These are phyloP conservation scores for Atethmia centrago DNA, from an alignment of 2,888 invertebrate genomes.

Conservation along the genomic window DNA sequence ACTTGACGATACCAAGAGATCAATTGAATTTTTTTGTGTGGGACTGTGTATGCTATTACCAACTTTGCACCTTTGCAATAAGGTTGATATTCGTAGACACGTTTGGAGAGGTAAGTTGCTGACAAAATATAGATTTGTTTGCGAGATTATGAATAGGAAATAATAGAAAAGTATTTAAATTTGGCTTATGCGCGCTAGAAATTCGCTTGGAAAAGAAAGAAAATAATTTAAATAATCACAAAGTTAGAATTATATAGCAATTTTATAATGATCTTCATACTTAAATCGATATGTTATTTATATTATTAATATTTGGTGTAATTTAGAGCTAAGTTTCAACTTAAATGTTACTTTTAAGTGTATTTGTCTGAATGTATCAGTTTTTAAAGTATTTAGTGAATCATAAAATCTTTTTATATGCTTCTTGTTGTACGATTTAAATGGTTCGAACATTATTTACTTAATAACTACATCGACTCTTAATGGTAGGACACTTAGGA, in stretches of 20 bases:
- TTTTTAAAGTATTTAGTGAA: slow-evolving; percentile 48
- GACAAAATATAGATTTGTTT: slow-evolving; percentile 54
- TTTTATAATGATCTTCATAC: slow-evolving; percentile 64
- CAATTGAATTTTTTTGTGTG: slow-evolving; percentile 5
- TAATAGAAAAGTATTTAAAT: slow-evolving; percentile 39
- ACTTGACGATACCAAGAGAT: slow-evolving; percentile 13
- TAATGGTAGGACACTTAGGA: too few relatives aligned
- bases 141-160: slow-evolving; percentile 55
- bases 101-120: slow-evolving; percentile 37
- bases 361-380: slow-evolving; percentile 47
- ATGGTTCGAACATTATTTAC: slow-evolving; percentile 29
- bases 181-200: slow-evolving; percentile 39
- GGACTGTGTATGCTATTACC: slow-evolving; percentile 34
- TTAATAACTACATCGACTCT: slow-evolving; percentile 27
- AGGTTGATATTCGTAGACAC: slow-evolving; percentile 40
- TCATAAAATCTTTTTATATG: slow-evolving; percentile 33
- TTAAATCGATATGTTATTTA: slow-evolving; percentile 63
- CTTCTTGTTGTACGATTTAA: slow-evolving; percentile 44
- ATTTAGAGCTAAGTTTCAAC: slow-evolving; percentile 60
- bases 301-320: slow-evolving; percentile 58
- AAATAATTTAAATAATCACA: slow-evolving; percentile 45
- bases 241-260: slow-evolving; percentile 51
- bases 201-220: slow-evolving; percentile 28
- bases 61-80: slow-evolving; percentile 6
- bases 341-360: slow-evolving; percentile 57